A percentile compares a stretch with the other conserved stretches of the same genome.
phyloP scores from a whole-genome alignment of 2,888 invertebrate species.

The Bembecia ichneumoniformis region DNA sequence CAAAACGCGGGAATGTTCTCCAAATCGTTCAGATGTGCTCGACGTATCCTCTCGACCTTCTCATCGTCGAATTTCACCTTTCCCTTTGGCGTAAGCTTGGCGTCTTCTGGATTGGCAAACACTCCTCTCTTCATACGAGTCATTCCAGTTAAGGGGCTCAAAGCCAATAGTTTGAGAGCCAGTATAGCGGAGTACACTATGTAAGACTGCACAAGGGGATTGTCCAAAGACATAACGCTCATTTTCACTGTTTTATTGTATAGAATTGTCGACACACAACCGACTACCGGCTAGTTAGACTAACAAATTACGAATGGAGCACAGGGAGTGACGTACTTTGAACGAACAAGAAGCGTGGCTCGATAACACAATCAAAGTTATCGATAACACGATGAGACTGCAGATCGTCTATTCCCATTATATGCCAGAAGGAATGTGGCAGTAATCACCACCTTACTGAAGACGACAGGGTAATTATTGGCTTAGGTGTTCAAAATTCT shows the following conservation, averaged over 20 bases:
- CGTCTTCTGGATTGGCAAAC: conserved; percentile 51
- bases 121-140: conserved; percentile 30
- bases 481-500: no score
- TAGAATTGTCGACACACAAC: no score
- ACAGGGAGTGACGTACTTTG: no score
- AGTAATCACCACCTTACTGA: no score
- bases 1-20: conserved; percentile 80
- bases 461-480: no score
- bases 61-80: conserved; percentile 50
- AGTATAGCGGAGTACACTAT: conserved; percentile 47
- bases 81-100: conserved; percentile 25
- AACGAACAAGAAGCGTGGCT: no score
- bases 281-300: no score
- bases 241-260: conserved; percentile 17
- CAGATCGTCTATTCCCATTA: no score
- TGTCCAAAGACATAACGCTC: conserved; percentile 27
- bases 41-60: conserved; percentile 42
- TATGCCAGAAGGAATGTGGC: no score
- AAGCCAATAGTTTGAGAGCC: conserved; percentile 37
- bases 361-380: no score
- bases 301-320: no score
- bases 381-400: no score
- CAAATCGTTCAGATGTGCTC: conserved; percentile 80
- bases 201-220: conserved; percentile 42
- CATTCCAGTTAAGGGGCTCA: conserved; percentile 31